Evolutionary conservation across 2,113 vertebrate species (phyloP).

Genomic region (Brachirus orientalis): DNA sequence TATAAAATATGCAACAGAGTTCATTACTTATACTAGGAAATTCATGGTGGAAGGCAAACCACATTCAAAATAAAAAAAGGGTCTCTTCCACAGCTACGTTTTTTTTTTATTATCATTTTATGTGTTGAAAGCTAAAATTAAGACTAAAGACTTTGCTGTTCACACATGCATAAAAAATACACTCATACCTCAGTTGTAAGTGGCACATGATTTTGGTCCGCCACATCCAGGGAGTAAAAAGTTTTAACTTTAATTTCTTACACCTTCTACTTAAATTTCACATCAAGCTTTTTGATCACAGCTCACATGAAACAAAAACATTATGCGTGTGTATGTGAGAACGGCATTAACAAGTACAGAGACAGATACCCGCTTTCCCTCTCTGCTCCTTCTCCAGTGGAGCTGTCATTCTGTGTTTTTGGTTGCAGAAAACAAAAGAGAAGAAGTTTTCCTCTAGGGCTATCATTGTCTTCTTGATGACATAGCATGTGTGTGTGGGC

Average conservation of each 20-base stretch:
- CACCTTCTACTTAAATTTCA: conserved; percentile 69
- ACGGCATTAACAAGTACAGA: conserved; percentile 26
- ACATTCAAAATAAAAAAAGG: conserved; percentile 4
- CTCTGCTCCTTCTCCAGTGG: conserved; percentile 29
- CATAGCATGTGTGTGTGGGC: conserved; percentile 53
- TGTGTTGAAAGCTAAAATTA: conserved; percentile 29
- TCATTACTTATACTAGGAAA: neutral
- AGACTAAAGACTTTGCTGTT: conserved; percentile 15
- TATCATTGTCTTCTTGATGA: conserved; percentile 70
- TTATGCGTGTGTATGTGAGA: conserved; percentile 22
- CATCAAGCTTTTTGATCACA: conserved; percentile 61
- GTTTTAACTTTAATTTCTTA: conserved; percentile 47
- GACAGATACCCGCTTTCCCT: conserved; percentile 41
- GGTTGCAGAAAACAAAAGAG: conserved; percentile 66
- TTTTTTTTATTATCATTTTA: conserved; percentile 14
- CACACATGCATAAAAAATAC: conserved; percentile 29
- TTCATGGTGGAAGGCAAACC: neutral
- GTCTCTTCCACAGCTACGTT: neutral
- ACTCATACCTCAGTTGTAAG: conserved; percentile 17
- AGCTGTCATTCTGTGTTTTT: conserved; percentile 74
- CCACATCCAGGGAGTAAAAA: conserved; percentile 24
- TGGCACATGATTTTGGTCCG: conserved; percentile 24
- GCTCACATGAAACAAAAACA: conserved; percentile 62
- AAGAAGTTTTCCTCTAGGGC: conserved; percentile 49
- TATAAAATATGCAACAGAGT: too few species aligned